A percentile compares a stretch with the other conserved stretches of the same genome.
Conservation (phyloP, 2,888 invertebrate genomes). For the Eustalomyia histrio region DNA sequence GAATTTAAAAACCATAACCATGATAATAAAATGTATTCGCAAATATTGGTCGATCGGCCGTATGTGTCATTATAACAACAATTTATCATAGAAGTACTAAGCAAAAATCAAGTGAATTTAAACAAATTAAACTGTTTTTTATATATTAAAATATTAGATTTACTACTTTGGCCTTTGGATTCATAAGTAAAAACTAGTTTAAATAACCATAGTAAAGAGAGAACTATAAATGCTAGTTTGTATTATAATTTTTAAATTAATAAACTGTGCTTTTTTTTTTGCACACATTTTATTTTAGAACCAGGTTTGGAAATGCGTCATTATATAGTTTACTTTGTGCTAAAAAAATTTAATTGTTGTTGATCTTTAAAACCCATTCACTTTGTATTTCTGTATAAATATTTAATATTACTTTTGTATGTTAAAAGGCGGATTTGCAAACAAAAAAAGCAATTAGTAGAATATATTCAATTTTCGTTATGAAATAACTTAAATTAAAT, state of each 20-base stretch:
- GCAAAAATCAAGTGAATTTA: not conserved
- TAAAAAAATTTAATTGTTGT: constrained; percentile 26
- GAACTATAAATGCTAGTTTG: not conserved
- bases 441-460: constrained; percentile 1
- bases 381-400: constrained; percentile 28
- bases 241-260: not conserved
- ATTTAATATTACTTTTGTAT: constrained; percentile 10
- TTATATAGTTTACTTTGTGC: not conserved
- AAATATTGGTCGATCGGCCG: not conserved
- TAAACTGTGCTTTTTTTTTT: not conserved
- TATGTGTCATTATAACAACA: not conserved
- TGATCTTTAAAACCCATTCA: constrained; percentile 52
- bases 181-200: not conserved
- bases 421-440: constrained; percentile 27
- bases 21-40: not conserved
- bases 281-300: not conserved
- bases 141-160: not conserved
- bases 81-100: not conserved
- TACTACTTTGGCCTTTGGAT: not conserved
- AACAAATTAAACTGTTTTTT: not conserved
- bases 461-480: not conserved
- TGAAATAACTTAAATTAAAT: constrained; percentile 15
- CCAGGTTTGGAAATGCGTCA: not conserved
- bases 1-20: not conserved
- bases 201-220: not conserved